Conservation (phyloP, 2,888 invertebrate species). For the Tetrapedia diversipes region DNA sequence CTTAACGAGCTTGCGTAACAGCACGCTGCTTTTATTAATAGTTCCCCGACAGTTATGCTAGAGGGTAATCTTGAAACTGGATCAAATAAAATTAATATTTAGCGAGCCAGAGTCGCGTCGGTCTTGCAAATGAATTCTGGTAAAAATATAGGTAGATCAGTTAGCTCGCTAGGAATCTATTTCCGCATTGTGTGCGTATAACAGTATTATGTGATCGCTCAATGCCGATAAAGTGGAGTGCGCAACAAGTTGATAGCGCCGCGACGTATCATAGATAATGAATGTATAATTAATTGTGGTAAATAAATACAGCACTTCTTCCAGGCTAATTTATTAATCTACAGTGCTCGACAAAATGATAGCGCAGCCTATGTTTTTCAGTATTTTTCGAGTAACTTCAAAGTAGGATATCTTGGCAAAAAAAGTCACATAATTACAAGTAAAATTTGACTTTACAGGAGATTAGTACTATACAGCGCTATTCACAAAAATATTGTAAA, state of each 20-base stretch:
- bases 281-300: slow-evolving; percentile 19
- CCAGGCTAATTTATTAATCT: not conserved
- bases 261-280: slow-evolving; percentile 1
- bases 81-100: not conserved
- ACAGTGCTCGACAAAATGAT: too few species aligned
- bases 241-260: not conserved
- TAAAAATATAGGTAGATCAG: not conserved
- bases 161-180: not conserved
- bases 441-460: too few species aligned
- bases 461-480: too few species aligned
- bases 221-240: slow-evolving; percentile 2
- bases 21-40: not conserved
- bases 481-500: too few species aligned
- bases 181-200: not conserved
- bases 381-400: too few species aligned
- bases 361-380: not conserved
- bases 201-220: slow-evolving; percentile 3
- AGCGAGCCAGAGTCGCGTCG: not conserved
- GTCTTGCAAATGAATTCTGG: not conserved
- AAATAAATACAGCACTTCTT: not conserved
- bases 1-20: not conserved
- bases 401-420: too few species aligned
- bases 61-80: not conserved
- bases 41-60: not conserved
- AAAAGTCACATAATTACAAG: too few species aligned